These are phyloP conservation scores for Caracal caracal DNA, from an alignment of 2,113 vertebrate species.

Conservation along the genomic window DNA sequence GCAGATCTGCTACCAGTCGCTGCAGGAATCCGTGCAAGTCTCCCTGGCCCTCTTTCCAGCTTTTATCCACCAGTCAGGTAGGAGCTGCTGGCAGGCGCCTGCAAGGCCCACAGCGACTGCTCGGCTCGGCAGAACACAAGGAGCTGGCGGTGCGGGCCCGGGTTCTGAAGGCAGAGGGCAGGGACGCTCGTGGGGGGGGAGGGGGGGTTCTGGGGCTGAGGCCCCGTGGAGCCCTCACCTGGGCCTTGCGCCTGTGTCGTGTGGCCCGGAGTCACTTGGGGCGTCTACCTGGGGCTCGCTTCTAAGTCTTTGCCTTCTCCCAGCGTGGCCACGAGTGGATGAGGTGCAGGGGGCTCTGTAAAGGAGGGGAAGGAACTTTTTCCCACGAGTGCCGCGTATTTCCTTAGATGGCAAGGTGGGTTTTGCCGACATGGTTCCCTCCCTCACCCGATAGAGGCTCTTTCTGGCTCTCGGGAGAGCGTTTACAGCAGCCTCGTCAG, in stretches of 20 bases:
- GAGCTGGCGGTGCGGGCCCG: fast-evolving
- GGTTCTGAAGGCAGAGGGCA: neutral
- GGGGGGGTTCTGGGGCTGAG: fast-evolving
- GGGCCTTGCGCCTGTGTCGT: neutral
- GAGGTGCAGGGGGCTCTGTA: neutral
- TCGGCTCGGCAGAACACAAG: neutral
- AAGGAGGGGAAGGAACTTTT: neutral
- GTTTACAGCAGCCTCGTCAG: neutral
- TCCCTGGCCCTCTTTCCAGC: conserved; percentile 96
- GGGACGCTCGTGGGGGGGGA: neutral
- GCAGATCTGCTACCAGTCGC: conserved; percentile 98
- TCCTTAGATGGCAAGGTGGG: neutral
- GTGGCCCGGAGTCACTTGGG: neutral
- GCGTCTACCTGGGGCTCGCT: neutral
- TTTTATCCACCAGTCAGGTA: conserved; percentile 98
- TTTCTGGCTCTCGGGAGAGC: neutral
- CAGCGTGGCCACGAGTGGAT: no score
- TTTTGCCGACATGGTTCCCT: neutral
- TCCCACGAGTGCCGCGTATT: neutral
- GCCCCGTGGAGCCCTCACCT: neutral
- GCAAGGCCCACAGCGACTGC: neutral
- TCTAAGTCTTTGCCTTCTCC: neutral
- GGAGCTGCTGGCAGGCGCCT: conserved; percentile 68
- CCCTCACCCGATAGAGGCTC: neutral
- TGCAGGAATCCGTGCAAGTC: conserved; percentile 98